phyloP scores from a whole-genome alignment of 2,888 invertebrate species.

The Seladonia tumulorum region DNA sequence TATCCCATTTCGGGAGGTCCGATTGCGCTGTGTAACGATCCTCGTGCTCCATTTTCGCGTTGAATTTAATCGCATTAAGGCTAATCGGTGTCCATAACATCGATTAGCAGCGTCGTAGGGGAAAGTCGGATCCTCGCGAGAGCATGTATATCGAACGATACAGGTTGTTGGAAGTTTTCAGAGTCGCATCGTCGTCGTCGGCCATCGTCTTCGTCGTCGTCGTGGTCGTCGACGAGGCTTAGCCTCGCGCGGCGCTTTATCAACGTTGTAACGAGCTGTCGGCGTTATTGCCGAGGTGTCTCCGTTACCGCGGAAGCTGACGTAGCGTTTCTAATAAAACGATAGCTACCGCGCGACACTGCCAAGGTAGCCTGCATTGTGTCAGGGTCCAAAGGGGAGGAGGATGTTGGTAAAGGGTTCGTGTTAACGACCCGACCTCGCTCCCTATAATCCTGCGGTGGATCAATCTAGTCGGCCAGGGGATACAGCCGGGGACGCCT shows the following conservation, averaged over 20 bases:
- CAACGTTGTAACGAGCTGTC: conserved; percentile 84
- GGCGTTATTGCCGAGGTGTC: conserved; percentile 82
- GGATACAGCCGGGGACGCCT: conserved; percentile 29
- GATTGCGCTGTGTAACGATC: neutral
- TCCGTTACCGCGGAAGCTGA: conserved; percentile 81
- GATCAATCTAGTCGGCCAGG: conserved; percentile 53
- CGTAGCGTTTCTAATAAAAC: conserved; percentile 83
- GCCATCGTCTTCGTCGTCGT: conserved; percentile 26
- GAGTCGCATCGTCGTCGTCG: conserved; percentile 8
- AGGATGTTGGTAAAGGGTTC: conserved; percentile 67
- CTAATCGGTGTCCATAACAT: conserved; percentile 55
- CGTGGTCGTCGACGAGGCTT: conserved; percentile 56
- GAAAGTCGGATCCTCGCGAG: conserved; percentile 27
- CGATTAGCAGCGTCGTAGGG: conserved; percentile 40
- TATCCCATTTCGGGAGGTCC: conserved; percentile 16
- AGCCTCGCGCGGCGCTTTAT: conserved; percentile 78
- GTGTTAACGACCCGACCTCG: conserved; percentile 70
- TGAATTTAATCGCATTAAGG: conserved; percentile 55
- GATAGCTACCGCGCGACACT: conserved; percentile 65
- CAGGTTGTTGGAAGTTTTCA: conserved; percentile 52
- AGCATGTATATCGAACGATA: conserved; percentile 23
- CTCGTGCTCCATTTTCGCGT: conserved; percentile 18
- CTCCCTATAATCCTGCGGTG: conserved; percentile 66
- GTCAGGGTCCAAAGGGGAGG: conserved; percentile 64
- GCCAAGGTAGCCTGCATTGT: conserved; percentile 71